These are phyloP conservation scores for Ceratitis capitata DNA, from an alignment of 1,140 invertebrate genomes.

Conservation along the genomic window DNA sequence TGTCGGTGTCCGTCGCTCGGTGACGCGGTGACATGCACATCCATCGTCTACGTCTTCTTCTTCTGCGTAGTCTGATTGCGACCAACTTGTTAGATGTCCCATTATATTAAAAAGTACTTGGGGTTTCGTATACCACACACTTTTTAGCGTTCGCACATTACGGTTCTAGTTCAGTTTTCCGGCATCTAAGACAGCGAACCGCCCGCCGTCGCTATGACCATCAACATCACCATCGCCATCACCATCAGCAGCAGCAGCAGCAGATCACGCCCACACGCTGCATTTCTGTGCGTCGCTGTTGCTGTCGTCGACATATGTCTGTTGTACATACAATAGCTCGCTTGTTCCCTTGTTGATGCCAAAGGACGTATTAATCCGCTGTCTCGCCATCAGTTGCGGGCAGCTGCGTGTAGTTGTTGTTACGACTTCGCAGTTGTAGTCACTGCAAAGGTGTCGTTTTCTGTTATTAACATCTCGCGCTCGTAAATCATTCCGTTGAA, in stretches of 20 bases:
- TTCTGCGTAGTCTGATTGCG: neutral
- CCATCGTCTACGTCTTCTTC: no score
- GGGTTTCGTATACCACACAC: neutral
- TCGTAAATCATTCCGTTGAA: conserved; percentile 25
- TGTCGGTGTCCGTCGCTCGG: neutral
- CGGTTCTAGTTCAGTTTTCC: neutral
- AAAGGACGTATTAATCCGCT: conserved; percentile 8
- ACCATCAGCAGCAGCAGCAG: neutral
- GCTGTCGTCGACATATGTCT: neutral
- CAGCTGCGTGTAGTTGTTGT: neutral
- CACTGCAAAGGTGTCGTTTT: neutral
- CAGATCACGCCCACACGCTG: neutral
- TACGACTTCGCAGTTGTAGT: neutral
- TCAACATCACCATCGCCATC: neutral
- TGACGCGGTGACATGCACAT: neutral
- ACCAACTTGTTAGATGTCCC: conserved; percentile 25
- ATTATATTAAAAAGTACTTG: conserved; percentile 4
- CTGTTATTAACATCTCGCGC: conserved; percentile 1
- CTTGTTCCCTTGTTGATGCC: neutral
- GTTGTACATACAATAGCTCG: no score
- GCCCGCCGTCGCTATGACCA: neutral
- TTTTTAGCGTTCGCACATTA: neutral
- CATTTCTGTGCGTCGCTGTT: neutral
- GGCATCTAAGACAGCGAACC: conserved; percentile 3
- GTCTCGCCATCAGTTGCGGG: neutral